These are phyloP conservation scores for Acheta domesticus DNA, from an alignment of 2,888 invertebrate genomes.

Conservation along the genomic window DNA sequence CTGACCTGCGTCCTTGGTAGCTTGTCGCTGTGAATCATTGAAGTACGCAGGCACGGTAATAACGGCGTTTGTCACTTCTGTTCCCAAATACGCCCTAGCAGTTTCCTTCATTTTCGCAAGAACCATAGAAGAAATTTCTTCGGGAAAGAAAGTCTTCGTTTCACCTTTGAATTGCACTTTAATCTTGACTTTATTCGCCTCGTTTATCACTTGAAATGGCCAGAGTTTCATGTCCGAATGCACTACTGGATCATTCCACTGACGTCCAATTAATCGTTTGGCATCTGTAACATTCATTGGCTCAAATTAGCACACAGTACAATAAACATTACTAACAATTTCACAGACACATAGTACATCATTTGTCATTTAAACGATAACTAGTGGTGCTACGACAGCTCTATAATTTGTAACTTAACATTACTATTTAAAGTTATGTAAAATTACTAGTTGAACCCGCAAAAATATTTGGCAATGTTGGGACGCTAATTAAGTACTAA, in stretches of 20 bases:
- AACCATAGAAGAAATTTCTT: constrained; percentile 58
- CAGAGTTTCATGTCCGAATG: not conserved
- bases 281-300: not conserved
- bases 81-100: constrained; percentile 50
- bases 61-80: constrained; percentile 52
- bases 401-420: too few species aligned
- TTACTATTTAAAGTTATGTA: too few species aligned
- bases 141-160: constrained; percentile 50
- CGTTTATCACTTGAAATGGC: constrained; percentile 53
- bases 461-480: too few species aligned
- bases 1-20: constrained; percentile 65
- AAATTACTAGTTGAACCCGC: too few species aligned
- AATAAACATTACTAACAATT: too few species aligned
- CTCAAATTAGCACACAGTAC: not conserved
- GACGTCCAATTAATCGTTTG: not conserved
- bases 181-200: constrained; percentile 65
- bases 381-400: too few species aligned
- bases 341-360: too few species aligned
- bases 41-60: constrained; percentile 62
- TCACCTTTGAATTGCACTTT: constrained; percentile 48
- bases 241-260: not conserved
- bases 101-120: constrained; percentile 58
- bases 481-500: too few species aligned
- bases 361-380: too few species aligned
- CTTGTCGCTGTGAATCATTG: constrained; percentile 64